A percentile compares a stretch with the other conserved stretches of the same genome.
Conservation (phyloP, 2,888 invertebrate species). For the Dichetophora obliterata region DNA sequence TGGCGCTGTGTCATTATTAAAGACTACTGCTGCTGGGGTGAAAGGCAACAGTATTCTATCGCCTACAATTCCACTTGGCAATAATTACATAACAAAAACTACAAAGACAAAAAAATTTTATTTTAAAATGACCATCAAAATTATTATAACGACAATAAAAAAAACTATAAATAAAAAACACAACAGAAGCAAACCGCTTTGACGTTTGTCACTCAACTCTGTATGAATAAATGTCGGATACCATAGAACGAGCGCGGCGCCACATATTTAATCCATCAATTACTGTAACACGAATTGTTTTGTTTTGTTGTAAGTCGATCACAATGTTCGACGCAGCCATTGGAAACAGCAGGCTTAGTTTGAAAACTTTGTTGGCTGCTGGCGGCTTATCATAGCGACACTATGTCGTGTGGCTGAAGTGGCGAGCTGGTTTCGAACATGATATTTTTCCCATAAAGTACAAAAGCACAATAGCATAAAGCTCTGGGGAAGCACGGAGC, state of each 20-base stretch:
- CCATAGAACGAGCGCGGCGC: constrained; percentile 56
- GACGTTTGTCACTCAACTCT: not conserved
- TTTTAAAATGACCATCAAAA: constrained; percentile 46
- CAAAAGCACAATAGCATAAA: too few relatives aligned
- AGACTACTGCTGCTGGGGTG: constrained; percentile 29
- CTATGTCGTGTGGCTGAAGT: constrained; percentile 13
- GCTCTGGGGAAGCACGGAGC: too few relatives aligned
- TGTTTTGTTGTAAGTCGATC: constrained; percentile 58
- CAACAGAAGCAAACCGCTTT: constrained; percentile 25
- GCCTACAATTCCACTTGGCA: constrained; percentile 26
- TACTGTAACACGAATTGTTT: constrained; percentile 62
- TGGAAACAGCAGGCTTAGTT: constrained; percentile 34
- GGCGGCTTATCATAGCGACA: constrained; percentile 40
- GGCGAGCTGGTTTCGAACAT: not conserved
- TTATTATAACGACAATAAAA: constrained; percentile 43
- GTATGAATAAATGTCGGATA: too few relatives aligned
- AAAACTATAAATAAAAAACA: constrained; percentile 32
- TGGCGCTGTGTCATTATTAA: not conserved
- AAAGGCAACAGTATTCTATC: constrained; percentile 45
- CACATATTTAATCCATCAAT: constrained; percentile 65
- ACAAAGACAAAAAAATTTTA: constrained; percentile 26
- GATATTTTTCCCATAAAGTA: not conserved
- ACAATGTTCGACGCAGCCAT: constrained; percentile 13
- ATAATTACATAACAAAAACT: constrained; percentile 13
- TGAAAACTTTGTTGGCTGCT: constrained; percentile 13